Percentiles rank a stretch among this genome's conserved stretches.
phyloP scores from a whole-genome alignment of 2,888 invertebrate genomes.

The Erynnis tages region DNA sequence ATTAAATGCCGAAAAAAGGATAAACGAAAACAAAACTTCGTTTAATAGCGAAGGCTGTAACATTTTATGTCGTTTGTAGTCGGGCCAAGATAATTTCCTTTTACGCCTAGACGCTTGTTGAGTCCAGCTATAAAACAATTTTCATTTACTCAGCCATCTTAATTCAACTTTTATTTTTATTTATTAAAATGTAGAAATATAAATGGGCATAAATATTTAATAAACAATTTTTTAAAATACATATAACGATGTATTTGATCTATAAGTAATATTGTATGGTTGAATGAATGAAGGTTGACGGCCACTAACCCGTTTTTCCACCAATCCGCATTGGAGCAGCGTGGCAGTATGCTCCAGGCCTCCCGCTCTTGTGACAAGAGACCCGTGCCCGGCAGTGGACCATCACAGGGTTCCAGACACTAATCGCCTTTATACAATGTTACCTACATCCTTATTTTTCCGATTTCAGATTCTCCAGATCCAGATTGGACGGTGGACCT shows the following conservation, averaged over 20 bases:
- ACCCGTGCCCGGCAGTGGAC: no score
- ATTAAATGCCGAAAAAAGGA: background rate
- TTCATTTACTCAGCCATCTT: background rate
- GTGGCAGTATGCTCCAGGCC: no score
- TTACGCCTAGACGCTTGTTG: conserved; percentile 5
- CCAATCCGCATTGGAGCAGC: no score
- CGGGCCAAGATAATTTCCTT: conserved; percentile 4
- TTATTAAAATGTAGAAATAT: background rate
- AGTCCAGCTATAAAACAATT: conserved; percentile 6
- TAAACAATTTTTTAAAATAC: background rate
- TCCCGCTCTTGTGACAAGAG: no score
- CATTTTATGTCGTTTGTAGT: conserved; percentile 1
- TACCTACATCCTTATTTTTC: background rate
- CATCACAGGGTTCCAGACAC: no score
- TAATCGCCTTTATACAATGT: no score
- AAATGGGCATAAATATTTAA: background rate
- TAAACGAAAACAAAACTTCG: conserved; percentile 1
- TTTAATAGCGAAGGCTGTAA: conserved; percentile 8
- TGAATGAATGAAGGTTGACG: no score
- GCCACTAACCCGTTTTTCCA: no score
- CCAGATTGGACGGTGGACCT: conserved; percentile 82
- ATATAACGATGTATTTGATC: no score
- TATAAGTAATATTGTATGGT: no score
- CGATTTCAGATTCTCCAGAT: conserved; percentile 56
- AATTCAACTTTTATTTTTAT: background rate